Base-by-base conservation (phyloP, 2,888 invertebrate genomes). In the Drosophila mercatorum region DNA sequence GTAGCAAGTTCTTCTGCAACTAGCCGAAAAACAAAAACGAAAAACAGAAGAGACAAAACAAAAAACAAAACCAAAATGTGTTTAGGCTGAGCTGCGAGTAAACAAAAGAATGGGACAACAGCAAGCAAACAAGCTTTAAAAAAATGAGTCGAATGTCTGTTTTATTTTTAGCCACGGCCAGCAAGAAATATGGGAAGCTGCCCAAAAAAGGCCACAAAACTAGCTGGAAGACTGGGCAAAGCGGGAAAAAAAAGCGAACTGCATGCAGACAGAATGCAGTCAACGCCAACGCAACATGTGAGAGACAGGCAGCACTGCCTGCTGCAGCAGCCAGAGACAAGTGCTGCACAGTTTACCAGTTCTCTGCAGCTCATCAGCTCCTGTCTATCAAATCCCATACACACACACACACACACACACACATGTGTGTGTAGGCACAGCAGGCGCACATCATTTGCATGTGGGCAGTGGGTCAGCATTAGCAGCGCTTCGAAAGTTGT, bases 381-480 rank as follows among this genome's bases (percentile, higher is more conserved):
- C 71, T 71, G 79, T 78, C 77, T 43, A 74, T 74, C 77, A 78
- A 77, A 62, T 38, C 47, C 43, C 52, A 46, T 26, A 49, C 70
- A 67, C 28, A 22, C 59, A 11, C 52, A 26, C 57, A 22, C 52
- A 58, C 65, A 6, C 51, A 51, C 58, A 44, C 34, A 17, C 58
- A 34, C 36, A 17, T 47, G 46, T 44, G 14, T 2, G 36, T 10
- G 47, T 40, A 44, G 68, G 22, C 47, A 31, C 60, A 58, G 46
- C 46, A 44, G 12, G 51, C 64, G 47, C 77, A 75, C 75, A 58
- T 80, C 74, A 85, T 82, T 82, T 85, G 77, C 85, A 85, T 82
- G 84, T 81, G 87, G 83, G 73, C 87, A 86, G 83, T 83, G 87
- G 83, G 83, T 83, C 87, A 83, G 87, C 72, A 55, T 67, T 78